Evolutionary conservation across 2,888 invertebrate genomes (phyloP).

Genomic region (Lasius fuliginosus): DNA sequence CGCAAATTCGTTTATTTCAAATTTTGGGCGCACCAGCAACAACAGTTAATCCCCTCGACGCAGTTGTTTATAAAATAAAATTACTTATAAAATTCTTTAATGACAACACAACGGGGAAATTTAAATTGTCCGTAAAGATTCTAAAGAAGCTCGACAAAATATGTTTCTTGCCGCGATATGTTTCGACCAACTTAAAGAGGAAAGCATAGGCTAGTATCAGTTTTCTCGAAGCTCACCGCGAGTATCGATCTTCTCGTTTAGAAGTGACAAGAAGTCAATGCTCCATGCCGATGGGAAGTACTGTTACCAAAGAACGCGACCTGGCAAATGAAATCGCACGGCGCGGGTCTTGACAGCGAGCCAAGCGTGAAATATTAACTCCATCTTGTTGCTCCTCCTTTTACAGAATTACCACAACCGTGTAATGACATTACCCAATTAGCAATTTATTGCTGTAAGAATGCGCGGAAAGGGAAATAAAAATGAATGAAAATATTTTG

Average conservation of each 20-base stretch:
- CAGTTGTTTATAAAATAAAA: conserved; percentile 33
- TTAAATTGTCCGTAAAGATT: conserved; percentile 45
- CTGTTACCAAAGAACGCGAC: conserved; percentile 31
- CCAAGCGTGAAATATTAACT: not conserved
- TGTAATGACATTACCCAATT: not conserved
- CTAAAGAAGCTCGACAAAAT: conserved; percentile 22
- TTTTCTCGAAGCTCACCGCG: conserved; percentile 9
- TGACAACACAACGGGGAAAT: conserved; percentile 46
- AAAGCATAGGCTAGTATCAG: conserved; percentile 7
- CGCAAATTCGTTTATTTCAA: not conserved
- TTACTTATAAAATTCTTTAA: conserved; percentile 23
- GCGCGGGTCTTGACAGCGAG: not conserved
- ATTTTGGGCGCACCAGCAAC: conserved; percentile 8
- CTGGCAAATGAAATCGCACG: conserved; percentile 13
- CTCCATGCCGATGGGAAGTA: conserved; percentile 37
- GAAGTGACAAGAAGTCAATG: conserved; percentile 54
- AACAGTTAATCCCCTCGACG: not conserved
- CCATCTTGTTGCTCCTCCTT: not conserved
- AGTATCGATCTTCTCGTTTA: conserved; percentile 57
- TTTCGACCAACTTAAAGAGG: conserved; percentile 33
- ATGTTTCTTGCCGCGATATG: conserved; percentile 20
- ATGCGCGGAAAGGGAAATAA: not conserved
- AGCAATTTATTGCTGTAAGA: not conserved
- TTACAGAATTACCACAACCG: not conserved
- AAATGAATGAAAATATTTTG: not conserved